phyloP scores from a whole-genome alignment of 2,888 invertebrate species.

The Melieria crassipennis region DNA sequence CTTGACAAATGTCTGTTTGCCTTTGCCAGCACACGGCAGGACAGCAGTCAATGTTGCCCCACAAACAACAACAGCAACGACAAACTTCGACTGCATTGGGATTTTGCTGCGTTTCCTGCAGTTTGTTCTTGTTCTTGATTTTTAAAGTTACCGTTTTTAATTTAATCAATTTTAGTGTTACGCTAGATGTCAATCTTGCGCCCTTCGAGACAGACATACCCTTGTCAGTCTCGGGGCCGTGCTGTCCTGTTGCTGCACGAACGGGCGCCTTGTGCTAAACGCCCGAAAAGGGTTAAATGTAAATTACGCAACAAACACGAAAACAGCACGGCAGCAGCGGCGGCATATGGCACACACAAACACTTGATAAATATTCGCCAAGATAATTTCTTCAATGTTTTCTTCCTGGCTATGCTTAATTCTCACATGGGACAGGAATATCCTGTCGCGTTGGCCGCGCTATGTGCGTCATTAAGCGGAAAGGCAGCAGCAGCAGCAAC shows the following conservation, averaged over 20 bases:
- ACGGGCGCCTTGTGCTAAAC: conserved; percentile 4
- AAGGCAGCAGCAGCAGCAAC: not conserved
- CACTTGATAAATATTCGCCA: too few species aligned
- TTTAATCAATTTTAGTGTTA: conserved; percentile 33
- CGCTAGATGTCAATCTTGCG: conserved; percentile 33
- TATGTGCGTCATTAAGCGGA: not conserved
- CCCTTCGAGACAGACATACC: conserved; percentile 12
- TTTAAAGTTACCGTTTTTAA: conserved; percentile 25
- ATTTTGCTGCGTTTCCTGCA: not conserved
- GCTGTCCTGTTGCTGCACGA: not conserved
- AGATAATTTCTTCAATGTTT: not conserved
- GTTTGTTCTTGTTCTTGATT: conserved; percentile 5
- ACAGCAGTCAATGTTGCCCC: not conserved
- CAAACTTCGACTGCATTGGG: too few species aligned
- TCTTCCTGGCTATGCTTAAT: not conserved
- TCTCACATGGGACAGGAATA: conserved; percentile 18
- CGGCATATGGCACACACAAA: not conserved
- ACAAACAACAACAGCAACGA: too few species aligned
- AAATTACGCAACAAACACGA: conserved; percentile 19
- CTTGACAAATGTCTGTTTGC: not conserved
- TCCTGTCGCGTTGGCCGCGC: not conserved
- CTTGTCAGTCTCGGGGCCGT: conserved; percentile 5
- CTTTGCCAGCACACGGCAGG: not conserved
- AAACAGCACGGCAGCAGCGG: conserved; percentile 6
- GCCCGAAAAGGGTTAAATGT: conserved; percentile 29